phyloP scores from a whole-genome alignment of 2,797 vertebrate genomes.

The Pogoniulus pusillus region DNA sequence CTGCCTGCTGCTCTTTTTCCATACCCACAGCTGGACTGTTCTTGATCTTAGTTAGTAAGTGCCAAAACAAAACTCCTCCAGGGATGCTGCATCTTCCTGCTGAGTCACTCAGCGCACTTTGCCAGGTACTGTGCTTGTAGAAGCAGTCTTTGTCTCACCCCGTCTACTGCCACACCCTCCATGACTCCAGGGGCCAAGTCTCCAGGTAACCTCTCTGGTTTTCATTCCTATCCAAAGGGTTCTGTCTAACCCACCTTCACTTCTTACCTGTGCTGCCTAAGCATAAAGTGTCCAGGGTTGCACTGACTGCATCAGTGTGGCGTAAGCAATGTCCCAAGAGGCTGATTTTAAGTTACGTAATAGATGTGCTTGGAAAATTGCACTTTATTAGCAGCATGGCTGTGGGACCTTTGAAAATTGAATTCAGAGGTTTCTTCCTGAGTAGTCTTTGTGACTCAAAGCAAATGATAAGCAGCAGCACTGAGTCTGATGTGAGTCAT shows the following conservation, averaged over 20 bases:
- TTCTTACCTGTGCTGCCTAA: not conserved
- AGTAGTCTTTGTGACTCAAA: not conserved
- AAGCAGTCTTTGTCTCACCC: not conserved
- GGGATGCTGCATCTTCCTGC: not conserved
- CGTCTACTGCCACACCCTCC: not conserved
- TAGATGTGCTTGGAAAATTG: not conserved
- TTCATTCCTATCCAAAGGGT: not conserved
- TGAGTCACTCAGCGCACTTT: not conserved
- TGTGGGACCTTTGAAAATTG: not conserved
- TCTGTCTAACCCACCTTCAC: not conserved
- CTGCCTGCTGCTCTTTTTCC: not conserved
- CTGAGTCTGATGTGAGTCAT: not conserved
- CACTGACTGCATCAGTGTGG: not conserved
- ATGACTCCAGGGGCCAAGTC: not conserved
- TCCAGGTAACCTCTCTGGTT: not conserved
- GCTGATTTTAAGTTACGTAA: not conserved
- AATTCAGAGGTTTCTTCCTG: not conserved
- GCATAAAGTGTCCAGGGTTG: not conserved
- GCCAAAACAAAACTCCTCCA: not conserved
- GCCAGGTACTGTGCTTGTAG: not conserved
- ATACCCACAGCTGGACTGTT: not conserved
- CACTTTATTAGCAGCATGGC: not conserved
- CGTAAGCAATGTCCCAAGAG: not conserved
- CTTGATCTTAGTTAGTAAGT: not conserved
- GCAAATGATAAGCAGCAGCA: not conserved